Evolutionary conservation across 2,888 invertebrate genomes (phyloP), one percentile per base, ranked within the genome.

Genomic region (Epistrophella euchroma): DNA sequence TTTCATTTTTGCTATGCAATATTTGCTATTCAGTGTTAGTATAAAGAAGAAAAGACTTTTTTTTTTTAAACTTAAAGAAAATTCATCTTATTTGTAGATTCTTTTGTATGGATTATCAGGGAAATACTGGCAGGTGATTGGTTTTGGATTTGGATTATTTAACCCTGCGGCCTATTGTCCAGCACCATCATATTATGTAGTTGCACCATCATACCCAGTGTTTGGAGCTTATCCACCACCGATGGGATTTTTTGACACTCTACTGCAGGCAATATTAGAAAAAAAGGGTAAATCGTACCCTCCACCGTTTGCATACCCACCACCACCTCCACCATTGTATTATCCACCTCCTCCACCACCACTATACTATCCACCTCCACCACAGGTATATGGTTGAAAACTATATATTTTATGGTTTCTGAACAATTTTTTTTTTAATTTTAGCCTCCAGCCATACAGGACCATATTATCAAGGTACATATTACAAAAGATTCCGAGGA

Each of bases 1-100:
- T 52, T 68, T 52, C 0, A 22, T 22, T 68, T 37, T 50, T 52
- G 35, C 35, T 35, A 68, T 68, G 68, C 68, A 68, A 68, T 52
- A 22, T 25, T 52, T 52, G n/a, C 11, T 37, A 0, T 25, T 68
- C 3, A 22, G 4, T 6, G 68, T 68, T 6, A 68, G 52, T 52
- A 7, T 5, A 56, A 17, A 35, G 2, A 6, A n/a, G 9, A 15
- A 13, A 35, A 37, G 6, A n/a, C n/a, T 55, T 28, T 9, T 40
- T 15, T 22, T 15, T 2, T 17, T 4, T 4, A 28, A 37, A 19
- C 15, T 37, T 6, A 52, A 11, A 13, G 7, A 52, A 22, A 28
- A 17, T n/a, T 52, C n/a, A n/a, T 1, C 17, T n/a, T n/a, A 47
- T 32, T 50, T 68, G 0, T 50, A 68, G 68, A n/a, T 68, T 11